These are phyloP conservation scores for Threskiornis aethiopicus DNA, from an alignment of 2,797 vertebrate genomes.

Conservation along the genomic window DNA sequence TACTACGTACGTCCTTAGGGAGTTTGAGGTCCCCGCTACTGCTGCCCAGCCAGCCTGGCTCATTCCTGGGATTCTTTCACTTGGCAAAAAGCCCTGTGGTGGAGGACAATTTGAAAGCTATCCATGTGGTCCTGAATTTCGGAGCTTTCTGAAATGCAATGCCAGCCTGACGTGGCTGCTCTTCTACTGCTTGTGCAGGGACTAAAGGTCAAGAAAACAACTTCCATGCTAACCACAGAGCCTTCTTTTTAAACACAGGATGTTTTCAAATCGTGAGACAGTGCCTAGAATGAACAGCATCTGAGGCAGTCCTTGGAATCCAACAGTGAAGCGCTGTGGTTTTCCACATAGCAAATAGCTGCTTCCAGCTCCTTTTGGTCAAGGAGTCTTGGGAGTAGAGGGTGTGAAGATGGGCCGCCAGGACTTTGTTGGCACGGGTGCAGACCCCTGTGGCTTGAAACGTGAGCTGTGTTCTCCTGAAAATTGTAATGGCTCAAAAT, in stretches of 20 bases:
- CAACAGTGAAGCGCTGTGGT: not conserved
- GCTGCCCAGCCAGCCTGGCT: not conserved
- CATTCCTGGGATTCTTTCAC: not conserved
- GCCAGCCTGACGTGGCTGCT: not conserved
- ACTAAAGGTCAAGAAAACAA: not conserved
- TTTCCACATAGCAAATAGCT: not conserved
- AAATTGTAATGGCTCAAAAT: not conserved
- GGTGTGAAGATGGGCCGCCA: not conserved
- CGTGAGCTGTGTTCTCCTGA: not conserved
- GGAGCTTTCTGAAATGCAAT: not conserved
- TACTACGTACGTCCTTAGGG: rapidly evolving
- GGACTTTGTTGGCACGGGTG: not conserved
- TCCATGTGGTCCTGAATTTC: not conserved
- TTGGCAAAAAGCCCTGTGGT: not conserved
- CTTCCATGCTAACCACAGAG: not conserved
- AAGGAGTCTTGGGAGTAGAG: not conserved
- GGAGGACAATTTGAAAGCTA: not conserved
- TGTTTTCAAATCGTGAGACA: not conserved
- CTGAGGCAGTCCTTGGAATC: not conserved
- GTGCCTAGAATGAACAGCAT: not conserved
- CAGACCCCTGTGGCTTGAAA: not conserved
- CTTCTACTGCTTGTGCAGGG: not conserved
- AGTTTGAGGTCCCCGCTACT: not conserved
- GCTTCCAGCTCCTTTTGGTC: not conserved
- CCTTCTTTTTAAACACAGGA: not conserved